A percentile compares a stretch with the other conserved stretches of the same genome.
These are phyloP conservation scores for Bombus terrestris DNA, from an alignment of 1,140 invertebrate genomes.

Conservation along the genomic window DNA sequence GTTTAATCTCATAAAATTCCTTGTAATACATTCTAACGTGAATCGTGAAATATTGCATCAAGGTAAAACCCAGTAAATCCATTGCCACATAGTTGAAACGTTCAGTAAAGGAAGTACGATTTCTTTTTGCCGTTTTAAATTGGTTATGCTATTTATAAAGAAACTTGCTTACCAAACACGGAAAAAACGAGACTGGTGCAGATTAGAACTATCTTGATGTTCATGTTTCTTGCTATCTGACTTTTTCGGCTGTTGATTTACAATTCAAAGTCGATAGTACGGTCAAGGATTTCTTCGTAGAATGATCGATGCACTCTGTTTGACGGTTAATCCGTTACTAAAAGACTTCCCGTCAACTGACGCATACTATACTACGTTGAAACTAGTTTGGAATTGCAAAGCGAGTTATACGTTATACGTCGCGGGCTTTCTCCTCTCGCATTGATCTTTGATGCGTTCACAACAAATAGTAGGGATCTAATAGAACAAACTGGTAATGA, in stretches of 20 bases:
- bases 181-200: slow-evolving; percentile 66
- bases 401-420: slow-evolving; percentile 12
- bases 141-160: neutral
- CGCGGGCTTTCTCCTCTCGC: slow-evolving; percentile 72
- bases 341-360: slow-evolving; percentile 35
- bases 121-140: neutral
- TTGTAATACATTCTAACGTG: neutral
- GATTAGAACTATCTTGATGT: slow-evolving; percentile 65
- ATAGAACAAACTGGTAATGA: slow-evolving; percentile 1
- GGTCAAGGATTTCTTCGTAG: neutral
- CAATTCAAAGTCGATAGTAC: neutral
- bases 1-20: neutral
- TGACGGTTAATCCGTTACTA: slow-evolving; percentile 45
- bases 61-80: neutral
- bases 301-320: slow-evolving; percentile 33
- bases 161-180: slow-evolving; percentile 67
- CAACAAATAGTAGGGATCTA: slow-evolving; percentile 30
- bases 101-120: neutral
- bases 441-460: slow-evolving; percentile 37
- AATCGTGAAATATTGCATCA: neutral
- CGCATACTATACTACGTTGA: neutral
- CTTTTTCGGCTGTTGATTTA: neutral
- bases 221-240: slow-evolving; percentile 58
- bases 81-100: neutral
- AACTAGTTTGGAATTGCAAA: slow-evolving; percentile 37